Conservation (phyloP, 2,888 invertebrate species). For the Cybosia mesomella region DNA sequence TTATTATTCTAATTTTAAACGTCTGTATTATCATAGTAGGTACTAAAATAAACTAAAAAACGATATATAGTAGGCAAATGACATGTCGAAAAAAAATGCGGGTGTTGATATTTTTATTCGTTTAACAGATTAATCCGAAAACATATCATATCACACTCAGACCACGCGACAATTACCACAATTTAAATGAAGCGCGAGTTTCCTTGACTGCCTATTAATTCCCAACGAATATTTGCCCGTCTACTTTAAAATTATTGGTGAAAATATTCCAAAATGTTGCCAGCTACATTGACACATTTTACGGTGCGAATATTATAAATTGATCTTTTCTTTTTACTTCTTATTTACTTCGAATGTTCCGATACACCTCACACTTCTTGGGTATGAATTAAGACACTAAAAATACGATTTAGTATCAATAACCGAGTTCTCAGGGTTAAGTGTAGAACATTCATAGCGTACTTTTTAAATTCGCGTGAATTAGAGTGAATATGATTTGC, state of each 20-base stretch:
- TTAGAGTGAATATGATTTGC: not conserved
- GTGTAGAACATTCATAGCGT: slow-evolving; percentile 21
- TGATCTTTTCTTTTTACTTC: slow-evolving; percentile 30
- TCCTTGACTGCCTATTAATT: too few species aligned
- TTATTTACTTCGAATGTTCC: slow-evolving; percentile 18
- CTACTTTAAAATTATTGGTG: slow-evolving; percentile 40
- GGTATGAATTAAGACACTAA: slow-evolving; percentile 19
- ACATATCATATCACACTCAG: slow-evolving; percentile 33
- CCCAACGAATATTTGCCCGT: slow-evolving; percentile 17
- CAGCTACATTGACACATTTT: slow-evolving; percentile 41
- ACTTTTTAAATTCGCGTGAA: slow-evolving; percentile 15
- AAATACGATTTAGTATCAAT: slow-evolving; percentile 19
- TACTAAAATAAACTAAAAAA: not conserved
- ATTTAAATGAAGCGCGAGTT: slow-evolving; percentile 2
- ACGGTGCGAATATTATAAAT: slow-evolving; percentile 24
- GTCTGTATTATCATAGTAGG: not conserved
- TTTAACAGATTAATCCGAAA: slow-evolving; percentile 20
- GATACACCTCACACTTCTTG: slow-evolving; percentile 17
- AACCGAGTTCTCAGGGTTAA: slow-evolving; percentile 21
- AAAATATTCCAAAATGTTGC: slow-evolving; percentile 26
- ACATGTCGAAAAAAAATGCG: slow-evolving; percentile 26
- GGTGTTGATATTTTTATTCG: slow-evolving; percentile 32
- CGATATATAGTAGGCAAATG: slow-evolving; percentile 5
- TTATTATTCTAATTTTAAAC: slow-evolving; percentile 20
- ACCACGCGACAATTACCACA: slow-evolving; percentile 24